A percentile compares a stretch with the other conserved stretches of the same genome.
These are phyloP conservation scores for Gadus macrocephalus DNA, from an alignment of 2,113 vertebrate species.

Conservation along the genomic window DNA sequence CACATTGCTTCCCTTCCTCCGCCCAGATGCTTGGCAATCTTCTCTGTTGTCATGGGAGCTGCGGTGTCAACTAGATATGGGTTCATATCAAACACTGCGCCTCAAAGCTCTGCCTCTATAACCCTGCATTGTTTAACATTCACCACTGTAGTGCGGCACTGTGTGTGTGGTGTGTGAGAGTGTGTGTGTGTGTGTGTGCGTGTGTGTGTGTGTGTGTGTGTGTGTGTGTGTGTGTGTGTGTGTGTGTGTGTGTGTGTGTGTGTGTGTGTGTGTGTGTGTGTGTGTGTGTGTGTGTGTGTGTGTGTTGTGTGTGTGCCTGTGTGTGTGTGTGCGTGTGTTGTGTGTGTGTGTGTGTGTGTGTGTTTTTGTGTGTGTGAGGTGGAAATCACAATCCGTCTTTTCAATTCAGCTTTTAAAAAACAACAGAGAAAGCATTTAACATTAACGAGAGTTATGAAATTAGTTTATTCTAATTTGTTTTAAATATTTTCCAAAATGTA, in stretches of 20 bases:
- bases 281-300: too few relatives aligned
- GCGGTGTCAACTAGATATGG: slow-evolving; percentile 62
- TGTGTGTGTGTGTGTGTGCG: slow-evolving; percentile 14
- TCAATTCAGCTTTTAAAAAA: too few relatives aligned
- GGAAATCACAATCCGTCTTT: too few relatives aligned
- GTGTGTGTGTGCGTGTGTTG: too few relatives aligned
- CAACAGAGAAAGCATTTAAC: too few relatives aligned
- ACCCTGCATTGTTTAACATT: slow-evolving; percentile 62
- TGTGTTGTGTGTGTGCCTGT: slow-evolving; percentile 14
- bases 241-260: too few relatives aligned
- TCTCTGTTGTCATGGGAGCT: slow-evolving; percentile 56
- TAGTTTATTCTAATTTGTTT: too few relatives aligned
- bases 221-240: slow-evolving; percentile 20
- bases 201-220: slow-evolving; percentile 22
- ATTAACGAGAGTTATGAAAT: too few relatives aligned
- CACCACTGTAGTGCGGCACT: neutral
- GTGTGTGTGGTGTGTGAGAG: neutral
- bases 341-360: neutral
- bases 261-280: neutral
- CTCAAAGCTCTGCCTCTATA: slow-evolving; percentile 56
- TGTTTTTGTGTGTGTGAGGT: too few relatives aligned
- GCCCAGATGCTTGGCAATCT: slow-evolving; percentile 55
- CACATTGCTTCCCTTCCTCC: slow-evolving; percentile 36
- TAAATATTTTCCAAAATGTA: too few relatives aligned
- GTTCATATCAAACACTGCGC: slow-evolving; percentile 70